Evolutionary conservation across 1,140 invertebrate genomes (phyloP), one percentile per base, ranked within the genome.

Genomic region (Hetaerina americana): DNA sequence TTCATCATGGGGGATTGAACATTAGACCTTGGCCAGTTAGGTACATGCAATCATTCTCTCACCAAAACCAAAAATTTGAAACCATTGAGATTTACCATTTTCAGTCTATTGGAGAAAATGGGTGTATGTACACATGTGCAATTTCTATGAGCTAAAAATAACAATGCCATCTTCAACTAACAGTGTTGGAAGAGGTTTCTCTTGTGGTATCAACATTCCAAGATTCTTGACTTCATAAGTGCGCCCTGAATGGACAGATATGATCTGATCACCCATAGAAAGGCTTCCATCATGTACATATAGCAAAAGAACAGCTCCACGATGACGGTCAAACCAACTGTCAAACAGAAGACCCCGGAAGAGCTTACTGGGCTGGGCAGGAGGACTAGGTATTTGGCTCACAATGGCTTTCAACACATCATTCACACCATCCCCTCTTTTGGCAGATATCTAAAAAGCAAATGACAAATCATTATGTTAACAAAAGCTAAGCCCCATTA

Each of bases 291-390:
- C 89, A 66, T 90, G 82, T 10, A 96, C 82, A 77, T 90, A 92
- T 49, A 97, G 84, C 68, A 96, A 83, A 73, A 89, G 87, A 73
- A 98, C 83, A 0, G 91, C 89, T 6, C 97, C 97, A 80, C 88
- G 88, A 79, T 92, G 95, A 74, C 87, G 88, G 78, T 97, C 92
- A 82, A 90, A 97, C 92, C 94, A 97, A 66, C 92, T 95, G 80
- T 99, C 97, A 83, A 98, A 97, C 66, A 98, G 82, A 24, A 98
- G 81, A 0, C 91, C 93, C 79, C 87, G 87, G 66, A 97, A 88
- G 25, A 89, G 84, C 26, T 84, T 84, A 8, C 86, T 77, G 72
- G 83, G 79, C 70, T 85, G 75, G 5, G 86, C 87, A 24, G 78
- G 74, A 5, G 96, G 96, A 29, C 89, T 84, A 49, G 94, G 94